A percentile compares a stretch with the other conserved stretches of the same genome.
Conservation (phyloP, 2,888 invertebrate species). For the Gibbula magus region DNA sequence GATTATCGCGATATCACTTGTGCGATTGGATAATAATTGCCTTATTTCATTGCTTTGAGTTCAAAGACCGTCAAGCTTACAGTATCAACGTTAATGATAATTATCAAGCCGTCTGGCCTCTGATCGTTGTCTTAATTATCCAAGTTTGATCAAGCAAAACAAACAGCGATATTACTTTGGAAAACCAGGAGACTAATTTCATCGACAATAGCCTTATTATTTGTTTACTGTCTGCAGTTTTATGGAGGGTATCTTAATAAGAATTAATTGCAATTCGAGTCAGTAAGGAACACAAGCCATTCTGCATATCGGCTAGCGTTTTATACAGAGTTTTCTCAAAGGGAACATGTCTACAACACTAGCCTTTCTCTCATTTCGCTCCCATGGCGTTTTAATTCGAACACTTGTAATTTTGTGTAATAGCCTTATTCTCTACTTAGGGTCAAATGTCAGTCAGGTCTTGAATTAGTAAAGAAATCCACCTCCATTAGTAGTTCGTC, state of each 20-base stretch:
- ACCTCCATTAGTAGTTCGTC: neutral
- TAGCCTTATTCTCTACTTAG: neutral
- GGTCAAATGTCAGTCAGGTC: neutral
- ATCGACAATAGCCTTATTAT: neutral
- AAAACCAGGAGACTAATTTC: neutral
- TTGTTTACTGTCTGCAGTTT: neutral
- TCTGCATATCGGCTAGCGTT: neutral
- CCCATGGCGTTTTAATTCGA: constrained; percentile 6
- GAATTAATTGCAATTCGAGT: neutral
- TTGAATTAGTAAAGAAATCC: constrained; percentile 10
- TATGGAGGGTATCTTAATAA: neutral
- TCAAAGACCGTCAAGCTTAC: neutral
- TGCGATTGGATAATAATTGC: no score
- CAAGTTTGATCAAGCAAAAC: neutral
- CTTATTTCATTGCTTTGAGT: no score
- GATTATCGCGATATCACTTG: no score
- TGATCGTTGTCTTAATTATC: neutral
- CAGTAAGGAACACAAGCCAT: neutral
- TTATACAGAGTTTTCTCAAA: neutral
- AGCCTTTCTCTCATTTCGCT: neutral
- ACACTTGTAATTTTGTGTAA: constrained; percentile 5
- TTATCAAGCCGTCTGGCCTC: neutral
- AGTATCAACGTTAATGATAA: neutral
- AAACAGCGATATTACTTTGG: neutral
- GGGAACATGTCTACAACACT: neutral